Base-by-base conservation (phyloP, 2,113 vertebrate genomes). In the Brachirus orientalis region DNA sequence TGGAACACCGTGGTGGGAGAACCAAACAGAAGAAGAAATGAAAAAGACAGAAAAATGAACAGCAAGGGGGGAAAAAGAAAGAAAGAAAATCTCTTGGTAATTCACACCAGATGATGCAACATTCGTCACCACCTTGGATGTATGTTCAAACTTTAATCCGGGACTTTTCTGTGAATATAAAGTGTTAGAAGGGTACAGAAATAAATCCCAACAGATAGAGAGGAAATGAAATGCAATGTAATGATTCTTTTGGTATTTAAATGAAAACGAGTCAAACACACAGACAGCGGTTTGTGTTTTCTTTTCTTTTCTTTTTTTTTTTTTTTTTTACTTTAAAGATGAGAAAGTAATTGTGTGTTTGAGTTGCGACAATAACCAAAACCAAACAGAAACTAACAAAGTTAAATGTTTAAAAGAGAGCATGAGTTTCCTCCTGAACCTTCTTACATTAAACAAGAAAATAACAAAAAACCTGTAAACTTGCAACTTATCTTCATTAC, bases 31-130 rank as follows among this genome's bases (percentile, higher is more conserved):
- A 89, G 85, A 79, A 85, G 68, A 72, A 84, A 81, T 69, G 64
- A 76, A 82, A 82, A 84, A 69, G 72, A 87, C 71, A 87, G 73
- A 86, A 83, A 86, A 86, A 85, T 80, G 76, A 82, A 72, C 68
- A 53, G 12, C 9, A 64, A 59, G 81, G 52, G 4, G 17, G 20
- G 50, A 19, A 67, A 19, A 33, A 54, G 18, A 67, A 28, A 67
- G 33, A 55, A 73, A 58, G 53, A 75, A 80, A 79, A 86, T 53
- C 53, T 67, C 61, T 81, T 75, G 74, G 82, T 92, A 90, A 92
- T 91, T 89, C 68, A 75, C 80, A 88, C 89, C 92, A 93, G 90
- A 91, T 90, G 91, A 93, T 61, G 74, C 69, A 64, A 80, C 52
- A 18, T 60, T 88, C 66, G 37, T 88, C 88, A 82, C 77, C 84